phyloP scores from a whole-genome alignment of 2,888 invertebrate species.

The Heteromurus nitidus region DNA sequence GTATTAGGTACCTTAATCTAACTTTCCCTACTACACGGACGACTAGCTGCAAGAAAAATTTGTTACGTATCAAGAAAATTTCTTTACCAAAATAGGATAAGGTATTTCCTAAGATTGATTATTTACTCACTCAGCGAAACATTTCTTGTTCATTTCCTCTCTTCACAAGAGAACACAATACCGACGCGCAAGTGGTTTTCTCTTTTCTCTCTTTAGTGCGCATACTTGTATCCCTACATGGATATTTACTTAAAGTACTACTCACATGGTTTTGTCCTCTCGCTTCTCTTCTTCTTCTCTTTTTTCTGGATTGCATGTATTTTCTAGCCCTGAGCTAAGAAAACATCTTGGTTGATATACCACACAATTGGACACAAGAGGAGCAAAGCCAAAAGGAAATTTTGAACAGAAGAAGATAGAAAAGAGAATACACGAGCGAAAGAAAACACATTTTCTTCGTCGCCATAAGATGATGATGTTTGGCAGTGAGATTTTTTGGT shows the following conservation, averaged over 20 bases:
- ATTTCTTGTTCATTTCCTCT: slow-evolving; percentile 31
- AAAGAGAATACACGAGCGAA: slow-evolving; percentile 6
- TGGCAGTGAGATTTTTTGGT: slow-evolving; percentile 24
- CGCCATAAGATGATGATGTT: slow-evolving; percentile 31
- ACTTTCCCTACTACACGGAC: no score
- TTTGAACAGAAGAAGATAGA: background rate
- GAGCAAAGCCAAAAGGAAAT: no score
- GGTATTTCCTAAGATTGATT: slow-evolving; percentile 21
- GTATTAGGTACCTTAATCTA: no score
- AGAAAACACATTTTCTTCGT: slow-evolving; percentile 45
- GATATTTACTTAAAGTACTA: background rate
- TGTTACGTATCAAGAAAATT: slow-evolving; percentile 18
- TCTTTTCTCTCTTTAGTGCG: no score
- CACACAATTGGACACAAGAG: slow-evolving; percentile 50
- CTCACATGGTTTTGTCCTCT: no score
- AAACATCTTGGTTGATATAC: slow-evolving; percentile 22
- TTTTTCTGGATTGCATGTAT: background rate
- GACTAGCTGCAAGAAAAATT: no score
- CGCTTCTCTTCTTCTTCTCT: background rate
- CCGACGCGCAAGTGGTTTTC: no score
- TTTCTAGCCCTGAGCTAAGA: slow-evolving; percentile 46
- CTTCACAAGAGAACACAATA: no score
- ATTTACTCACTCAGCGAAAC: slow-evolving; percentile 8
- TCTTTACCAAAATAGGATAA: slow-evolving; percentile 11
- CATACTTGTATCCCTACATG: background rate